These are phyloP conservation scores for Mellivora capensis DNA, from an alignment of 2,113 vertebrate genomes.

Conservation along the genomic window DNA sequence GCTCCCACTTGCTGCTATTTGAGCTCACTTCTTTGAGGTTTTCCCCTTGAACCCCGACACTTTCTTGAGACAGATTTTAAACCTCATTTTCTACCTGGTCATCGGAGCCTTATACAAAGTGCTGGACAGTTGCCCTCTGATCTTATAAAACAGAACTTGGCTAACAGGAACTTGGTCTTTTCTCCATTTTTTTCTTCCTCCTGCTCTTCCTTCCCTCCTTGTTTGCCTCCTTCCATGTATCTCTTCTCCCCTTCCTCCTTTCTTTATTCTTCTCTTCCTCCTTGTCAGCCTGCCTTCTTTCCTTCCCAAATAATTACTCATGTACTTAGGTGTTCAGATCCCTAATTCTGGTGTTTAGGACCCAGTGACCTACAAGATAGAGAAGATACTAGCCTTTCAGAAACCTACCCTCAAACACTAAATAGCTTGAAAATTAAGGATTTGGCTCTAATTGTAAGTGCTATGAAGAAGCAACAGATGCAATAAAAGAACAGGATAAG, in stretches of 20 bases:
- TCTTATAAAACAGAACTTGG: background rate
- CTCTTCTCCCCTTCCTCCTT: background rate
- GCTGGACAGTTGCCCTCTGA: background rate
- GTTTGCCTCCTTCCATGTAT: background rate
- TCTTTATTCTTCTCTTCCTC: background rate
- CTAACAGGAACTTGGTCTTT: background rate
- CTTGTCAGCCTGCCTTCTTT: background rate
- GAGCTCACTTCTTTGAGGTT: background rate
- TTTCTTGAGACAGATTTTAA: background rate
- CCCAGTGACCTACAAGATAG: background rate
- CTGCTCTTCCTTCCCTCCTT: background rate
- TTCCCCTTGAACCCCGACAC: background rate
- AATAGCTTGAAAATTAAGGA: background rate
- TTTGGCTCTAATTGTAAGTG: background rate
- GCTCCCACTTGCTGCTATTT: background rate
- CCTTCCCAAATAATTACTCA: background rate
- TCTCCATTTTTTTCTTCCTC: background rate
- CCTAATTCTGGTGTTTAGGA: background rate
- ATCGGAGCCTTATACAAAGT: background rate
- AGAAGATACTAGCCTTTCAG: background rate
- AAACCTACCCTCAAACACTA: background rate
- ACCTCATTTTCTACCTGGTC: background rate
- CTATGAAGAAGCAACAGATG: background rate
- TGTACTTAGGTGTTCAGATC: background rate
- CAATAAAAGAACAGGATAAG: background rate